Evolutionary conservation across 2,113 vertebrate species (phyloP).

Genomic region (Bombycilla garrulus): DNA sequence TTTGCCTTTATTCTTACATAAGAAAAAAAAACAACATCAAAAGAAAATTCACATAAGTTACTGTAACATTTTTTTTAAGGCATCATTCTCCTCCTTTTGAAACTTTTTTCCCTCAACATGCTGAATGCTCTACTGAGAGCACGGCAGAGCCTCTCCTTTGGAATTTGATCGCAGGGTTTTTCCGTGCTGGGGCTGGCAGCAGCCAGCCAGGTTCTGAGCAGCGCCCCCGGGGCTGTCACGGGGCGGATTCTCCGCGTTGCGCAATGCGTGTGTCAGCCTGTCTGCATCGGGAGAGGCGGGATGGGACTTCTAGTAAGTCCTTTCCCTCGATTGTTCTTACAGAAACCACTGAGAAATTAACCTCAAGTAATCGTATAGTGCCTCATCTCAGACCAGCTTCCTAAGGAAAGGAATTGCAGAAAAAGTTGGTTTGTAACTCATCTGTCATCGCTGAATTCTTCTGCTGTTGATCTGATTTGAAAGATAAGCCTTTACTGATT

Average conservation of each 20-base stretch:
- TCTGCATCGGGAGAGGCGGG: background rate
- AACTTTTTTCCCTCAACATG: background rate
- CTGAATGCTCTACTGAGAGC: background rate
- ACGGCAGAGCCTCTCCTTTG: background rate
- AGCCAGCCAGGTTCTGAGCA: background rate
- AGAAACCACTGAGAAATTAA: background rate
- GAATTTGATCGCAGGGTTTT: background rate
- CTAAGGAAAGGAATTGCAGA: background rate
- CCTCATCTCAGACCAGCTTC: background rate
- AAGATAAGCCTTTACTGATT: background rate
- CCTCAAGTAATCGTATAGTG: background rate
- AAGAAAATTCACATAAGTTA: background rate
- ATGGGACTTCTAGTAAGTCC: background rate
- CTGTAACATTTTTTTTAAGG: background rate
- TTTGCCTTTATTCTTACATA: background rate
- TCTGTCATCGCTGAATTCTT: background rate
- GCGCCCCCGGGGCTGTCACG: background rate
- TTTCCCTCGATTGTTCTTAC: background rate
- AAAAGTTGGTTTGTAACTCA: background rate
- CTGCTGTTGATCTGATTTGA: background rate
- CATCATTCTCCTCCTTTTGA: background rate
- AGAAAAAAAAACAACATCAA: background rate
- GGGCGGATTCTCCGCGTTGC: background rate
- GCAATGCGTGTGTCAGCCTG: background rate
- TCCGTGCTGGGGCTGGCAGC: conserved; percentile 1